Percentiles rank a stretch among this genome's conserved stretches.
phyloP scores from a whole-genome alignment of 2,797 vertebrate species.

The Tarsius wallacei region DNA sequence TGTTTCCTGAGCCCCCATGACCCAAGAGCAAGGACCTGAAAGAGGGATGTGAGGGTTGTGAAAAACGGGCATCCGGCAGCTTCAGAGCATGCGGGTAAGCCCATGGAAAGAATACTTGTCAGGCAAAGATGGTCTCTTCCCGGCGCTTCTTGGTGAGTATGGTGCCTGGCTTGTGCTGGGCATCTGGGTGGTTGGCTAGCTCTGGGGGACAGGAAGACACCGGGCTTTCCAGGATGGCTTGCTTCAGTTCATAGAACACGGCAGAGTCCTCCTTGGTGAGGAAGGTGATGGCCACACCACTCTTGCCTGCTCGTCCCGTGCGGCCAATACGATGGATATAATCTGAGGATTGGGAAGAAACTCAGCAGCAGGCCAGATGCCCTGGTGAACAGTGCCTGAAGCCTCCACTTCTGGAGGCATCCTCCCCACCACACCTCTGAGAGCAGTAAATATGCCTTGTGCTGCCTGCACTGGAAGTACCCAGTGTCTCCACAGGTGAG shows the following conservation, averaged over 20 bases:
- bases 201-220: slow-evolving; percentile 98
- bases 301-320: slow-evolving; percentile 98
- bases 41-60: not conserved
- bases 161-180: slow-evolving; percentile 98
- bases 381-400: not conserved
- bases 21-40: slow-evolving; percentile 16
- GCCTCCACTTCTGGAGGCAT: not conserved
- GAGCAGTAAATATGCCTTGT: not conserved
- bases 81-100: not conserved
- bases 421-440: not conserved
- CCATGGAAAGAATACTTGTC: not conserved
- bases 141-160: slow-evolving; percentile 99
- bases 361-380: not conserved
- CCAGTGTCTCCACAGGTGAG: not conserved
- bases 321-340: slow-evolving; percentile 99
- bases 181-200: slow-evolving; percentile 98
- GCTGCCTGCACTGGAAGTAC: not conserved
- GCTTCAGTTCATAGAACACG: slow-evolving; percentile 99
- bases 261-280: slow-evolving; percentile 98
- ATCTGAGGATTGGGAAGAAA: slow-evolving; percentile 89
- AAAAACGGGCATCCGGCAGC: not conserved
- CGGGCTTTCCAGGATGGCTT: slow-evolving; percentile 98
- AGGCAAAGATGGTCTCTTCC: slow-evolving; percentile 99
- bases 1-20: slow-evolving; percentile 43
- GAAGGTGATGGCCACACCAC: slow-evolving; percentile 98